Conservation (phyloP, 2,113 vertebrate species). For the Eleginops maclovinus region DNA sequence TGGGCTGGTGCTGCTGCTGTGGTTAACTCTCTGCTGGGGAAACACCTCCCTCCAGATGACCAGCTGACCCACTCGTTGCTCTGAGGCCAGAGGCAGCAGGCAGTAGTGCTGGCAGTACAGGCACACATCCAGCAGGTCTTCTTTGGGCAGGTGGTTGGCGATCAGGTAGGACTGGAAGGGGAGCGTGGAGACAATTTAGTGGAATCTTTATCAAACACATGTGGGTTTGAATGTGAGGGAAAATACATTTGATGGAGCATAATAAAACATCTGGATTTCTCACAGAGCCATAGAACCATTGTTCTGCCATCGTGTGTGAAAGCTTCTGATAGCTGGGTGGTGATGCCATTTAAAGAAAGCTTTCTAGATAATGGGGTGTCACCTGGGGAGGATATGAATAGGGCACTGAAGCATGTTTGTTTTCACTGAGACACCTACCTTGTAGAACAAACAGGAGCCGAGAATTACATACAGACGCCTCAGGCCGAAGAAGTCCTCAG, state of each 20-base stretch:
- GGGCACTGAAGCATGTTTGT: too few relatives aligned
- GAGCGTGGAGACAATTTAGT: neutral
- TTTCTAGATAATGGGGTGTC: neutral
- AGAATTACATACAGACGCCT: slow-evolving; percentile 92
- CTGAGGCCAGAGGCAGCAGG: slow-evolving; percentile 89
- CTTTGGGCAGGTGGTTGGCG: slow-evolving; percentile 92
- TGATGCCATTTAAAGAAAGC: neutral
- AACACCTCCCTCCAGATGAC: slow-evolving; percentile 97
- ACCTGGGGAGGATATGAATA: neutral
- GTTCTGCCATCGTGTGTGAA: slow-evolving; percentile 10
- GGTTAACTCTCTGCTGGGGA: slow-evolving; percentile 77
- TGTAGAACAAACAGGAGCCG: slow-evolving; percentile 96
- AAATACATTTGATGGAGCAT: too few relatives aligned
- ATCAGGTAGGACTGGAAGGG: slow-evolving; percentile 90
- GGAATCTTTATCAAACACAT: neutral
- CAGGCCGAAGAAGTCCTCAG: slow-evolving; percentile 94
- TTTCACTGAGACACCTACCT: slow-evolving; percentile 83
- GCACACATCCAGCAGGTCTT: slow-evolving; percentile 91
- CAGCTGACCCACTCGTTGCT: slow-evolving; percentile 90
- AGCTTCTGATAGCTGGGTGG: slow-evolving; percentile 10
- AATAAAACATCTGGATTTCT: neutral
- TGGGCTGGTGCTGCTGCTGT: slow-evolving; percentile 8
- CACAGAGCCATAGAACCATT: neutral
- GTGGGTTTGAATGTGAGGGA: neutral
- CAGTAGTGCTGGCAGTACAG: slow-evolving; percentile 92